phyloP scores from a whole-genome alignment of 2,113 vertebrate species.

The Engystomops pustulosus region DNA sequence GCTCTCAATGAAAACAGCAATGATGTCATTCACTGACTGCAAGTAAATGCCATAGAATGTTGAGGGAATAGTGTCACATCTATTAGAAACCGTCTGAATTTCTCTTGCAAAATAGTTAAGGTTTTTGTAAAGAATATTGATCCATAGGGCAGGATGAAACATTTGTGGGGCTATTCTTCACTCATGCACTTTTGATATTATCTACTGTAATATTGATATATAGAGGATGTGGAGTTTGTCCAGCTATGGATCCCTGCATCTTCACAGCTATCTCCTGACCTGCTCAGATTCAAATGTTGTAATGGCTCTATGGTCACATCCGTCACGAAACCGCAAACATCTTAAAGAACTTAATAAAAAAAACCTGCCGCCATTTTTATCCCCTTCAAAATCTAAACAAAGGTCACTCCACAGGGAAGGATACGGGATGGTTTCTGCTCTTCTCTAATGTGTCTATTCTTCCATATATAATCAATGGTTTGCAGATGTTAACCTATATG shows the following conservation, averaged over 20 bases:
- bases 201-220: slow-evolving; percentile 3
- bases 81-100: too few species aligned
- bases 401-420: too few species aligned
- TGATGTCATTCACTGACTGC: neutral
- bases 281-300: neutral
- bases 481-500: too few species aligned
- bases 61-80: too few species aligned
- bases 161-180: neutral
- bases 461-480: too few species aligned
- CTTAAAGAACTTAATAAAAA: slow-evolving; percentile 19
- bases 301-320: neutral
- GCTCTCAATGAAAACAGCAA: neutral
- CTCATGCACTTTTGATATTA: neutral
- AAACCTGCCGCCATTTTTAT: neutral
- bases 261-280: neutral
- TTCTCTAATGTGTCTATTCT: too few species aligned
- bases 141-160: too few species aligned
- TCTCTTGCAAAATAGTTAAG: too few species aligned
- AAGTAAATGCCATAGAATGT: too few species aligned
- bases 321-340: neutral
- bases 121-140: neutral
- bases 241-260: neutral
- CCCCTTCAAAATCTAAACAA: neutral
- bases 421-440: too few species aligned
- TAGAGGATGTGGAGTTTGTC: neutral